Evolutionary conservation across 2,888 invertebrate genomes (phyloP).

Genomic region (Agrotis clavis): DNA sequence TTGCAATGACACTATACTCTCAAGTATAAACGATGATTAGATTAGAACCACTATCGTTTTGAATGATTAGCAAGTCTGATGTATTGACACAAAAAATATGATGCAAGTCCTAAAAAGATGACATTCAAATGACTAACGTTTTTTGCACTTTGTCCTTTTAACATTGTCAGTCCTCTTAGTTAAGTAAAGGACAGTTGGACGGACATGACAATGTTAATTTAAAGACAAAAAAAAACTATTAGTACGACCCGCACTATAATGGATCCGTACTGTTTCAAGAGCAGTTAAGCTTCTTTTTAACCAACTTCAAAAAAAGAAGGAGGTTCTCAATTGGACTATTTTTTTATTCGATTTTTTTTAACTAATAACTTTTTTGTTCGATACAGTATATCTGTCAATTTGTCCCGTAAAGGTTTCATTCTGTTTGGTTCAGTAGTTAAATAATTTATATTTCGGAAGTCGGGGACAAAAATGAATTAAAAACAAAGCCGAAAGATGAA

Average conservation of each 20-base stretch:
- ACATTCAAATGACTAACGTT: conserved; percentile 28
- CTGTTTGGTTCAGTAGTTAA: too few relatives aligned
- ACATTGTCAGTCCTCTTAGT: conserved; percentile 6
- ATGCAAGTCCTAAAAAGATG: conserved; percentile 11
- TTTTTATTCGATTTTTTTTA: too few relatives aligned
- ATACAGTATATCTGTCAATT: too few relatives aligned
- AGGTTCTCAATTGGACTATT: too few relatives aligned
- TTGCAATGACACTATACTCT: neutral
- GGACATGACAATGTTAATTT: conserved; percentile 34
- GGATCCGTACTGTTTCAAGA: neutral
- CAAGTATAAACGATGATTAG: conserved; percentile 18
- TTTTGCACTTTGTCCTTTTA: conserved; percentile 16
- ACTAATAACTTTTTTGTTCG: too few relatives aligned
- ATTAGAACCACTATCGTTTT: conserved; percentile 19
- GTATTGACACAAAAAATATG: conserved; percentile 15
- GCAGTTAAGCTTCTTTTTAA: too few relatives aligned
- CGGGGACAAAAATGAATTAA: too few relatives aligned
- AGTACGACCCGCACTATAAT: rapidly evolving
- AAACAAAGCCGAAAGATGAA: too few relatives aligned
- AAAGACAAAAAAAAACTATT: conserved; percentile 13
- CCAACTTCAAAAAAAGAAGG: too few relatives aligned
- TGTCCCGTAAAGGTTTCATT: too few relatives aligned
- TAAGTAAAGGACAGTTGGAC: conserved; percentile 4
- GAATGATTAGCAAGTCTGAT: neutral
- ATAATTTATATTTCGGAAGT: too few relatives aligned